These are phyloP conservation scores for Cynaeus angustus DNA, from an alignment of 2,888 invertebrate species.

Conservation along the genomic window DNA sequence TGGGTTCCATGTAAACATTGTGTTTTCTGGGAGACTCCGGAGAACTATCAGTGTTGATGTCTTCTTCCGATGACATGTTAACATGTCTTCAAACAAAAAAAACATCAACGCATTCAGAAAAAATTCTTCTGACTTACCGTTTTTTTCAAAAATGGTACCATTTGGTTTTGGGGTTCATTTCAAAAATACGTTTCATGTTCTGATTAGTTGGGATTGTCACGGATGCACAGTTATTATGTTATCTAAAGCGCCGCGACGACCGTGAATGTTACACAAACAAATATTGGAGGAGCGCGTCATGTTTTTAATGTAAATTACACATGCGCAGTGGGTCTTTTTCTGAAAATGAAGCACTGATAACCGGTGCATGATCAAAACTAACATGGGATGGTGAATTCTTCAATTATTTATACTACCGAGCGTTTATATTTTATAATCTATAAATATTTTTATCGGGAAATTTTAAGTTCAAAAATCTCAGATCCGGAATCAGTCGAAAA, in stretches of 20 bases:
- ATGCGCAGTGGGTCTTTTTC: constrained; percentile 48
- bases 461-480: too few relatives aligned
- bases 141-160: not conserved
- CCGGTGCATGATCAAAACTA: not conserved
- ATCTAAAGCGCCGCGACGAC: constrained; percentile 53
- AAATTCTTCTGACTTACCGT: not conserved
- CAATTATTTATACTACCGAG: too few relatives aligned
- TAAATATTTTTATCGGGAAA: not conserved
- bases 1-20: constrained; percentile 60
- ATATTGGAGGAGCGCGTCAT: constrained; percentile 48
- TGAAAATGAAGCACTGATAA: constrained; percentile 18
- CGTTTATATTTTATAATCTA: constrained; percentile 11
- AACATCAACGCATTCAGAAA: not conserved
- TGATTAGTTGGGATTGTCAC: constrained; percentile 29
- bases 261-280: constrained; percentile 51
- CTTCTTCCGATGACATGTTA: constrained; percentile 59
- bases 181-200: not conserved
- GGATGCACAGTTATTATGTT: constrained; percentile 46
- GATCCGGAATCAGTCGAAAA: too few relatives aligned
- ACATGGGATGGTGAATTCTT: not conserved
- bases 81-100: not conserved
- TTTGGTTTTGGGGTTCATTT: not conserved
- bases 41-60: constrained; percentile 48
- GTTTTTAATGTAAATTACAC: constrained; percentile 53
- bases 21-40: constrained; percentile 52